phyloP scores from a whole-genome alignment of 2,888 invertebrate genomes.

The Tolmerus cingulatus region DNA sequence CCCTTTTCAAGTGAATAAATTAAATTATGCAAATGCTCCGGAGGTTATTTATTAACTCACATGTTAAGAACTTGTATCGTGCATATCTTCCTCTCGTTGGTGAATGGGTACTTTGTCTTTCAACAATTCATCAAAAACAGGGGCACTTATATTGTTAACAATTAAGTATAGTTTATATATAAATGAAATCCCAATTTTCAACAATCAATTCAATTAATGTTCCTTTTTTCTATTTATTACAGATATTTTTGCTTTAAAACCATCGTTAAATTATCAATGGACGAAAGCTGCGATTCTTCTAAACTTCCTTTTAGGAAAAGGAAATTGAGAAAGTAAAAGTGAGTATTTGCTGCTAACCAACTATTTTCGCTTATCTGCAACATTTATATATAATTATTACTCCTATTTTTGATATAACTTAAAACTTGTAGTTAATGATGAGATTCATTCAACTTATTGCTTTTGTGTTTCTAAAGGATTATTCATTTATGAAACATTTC shows the following conservation, averaged over 20 bases:
- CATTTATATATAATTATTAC: neutral
- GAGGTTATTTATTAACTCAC: slow-evolving; percentile 38
- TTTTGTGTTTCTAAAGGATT: no score
- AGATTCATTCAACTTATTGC: no score
- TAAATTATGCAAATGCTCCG: slow-evolving; percentile 46
- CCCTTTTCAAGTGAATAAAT: slow-evolving; percentile 48
- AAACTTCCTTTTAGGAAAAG: slow-evolving; percentile 49
- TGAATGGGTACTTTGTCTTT: neutral
- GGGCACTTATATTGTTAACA: neutral
- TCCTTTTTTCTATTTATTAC: neutral
- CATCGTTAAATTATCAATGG: slow-evolving; percentile 45
- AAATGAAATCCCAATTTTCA: neutral
- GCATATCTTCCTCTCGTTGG: neutral
- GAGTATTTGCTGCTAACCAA: slow-evolving; percentile 28
- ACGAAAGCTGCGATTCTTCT: slow-evolving; percentile 39
- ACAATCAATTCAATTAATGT: neutral
- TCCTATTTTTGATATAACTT: neutral
- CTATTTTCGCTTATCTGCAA: neutral
- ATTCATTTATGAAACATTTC: no score
- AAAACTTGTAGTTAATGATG: neutral
- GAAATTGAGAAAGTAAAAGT: slow-evolving; percentile 50
- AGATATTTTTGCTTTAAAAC: neutral
- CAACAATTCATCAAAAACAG: neutral
- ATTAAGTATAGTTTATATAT: neutral
- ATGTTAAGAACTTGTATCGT: neutral